Evolutionary conservation across 2,888 invertebrate genomes (phyloP).

Genomic region (Cerceris rybyensis): DNA sequence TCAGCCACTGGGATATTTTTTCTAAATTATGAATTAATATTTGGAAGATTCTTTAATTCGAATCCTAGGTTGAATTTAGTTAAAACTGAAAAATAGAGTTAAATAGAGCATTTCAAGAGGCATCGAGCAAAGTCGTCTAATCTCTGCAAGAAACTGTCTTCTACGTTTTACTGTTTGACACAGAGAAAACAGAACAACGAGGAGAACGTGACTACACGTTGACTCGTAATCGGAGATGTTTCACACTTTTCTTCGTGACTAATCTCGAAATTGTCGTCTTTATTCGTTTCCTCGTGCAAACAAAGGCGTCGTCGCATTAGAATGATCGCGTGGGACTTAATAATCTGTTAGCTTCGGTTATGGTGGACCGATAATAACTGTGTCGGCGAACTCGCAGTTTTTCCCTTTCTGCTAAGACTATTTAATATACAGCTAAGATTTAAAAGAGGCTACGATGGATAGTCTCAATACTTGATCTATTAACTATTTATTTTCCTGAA

Average conservation of each 20-base stretch:
- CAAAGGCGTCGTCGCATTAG: slow-evolving; percentile 1
- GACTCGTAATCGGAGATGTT: neutral
- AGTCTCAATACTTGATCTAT: neutral
- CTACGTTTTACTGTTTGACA: neutral
- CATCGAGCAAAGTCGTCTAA: no score
- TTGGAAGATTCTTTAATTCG: no score
- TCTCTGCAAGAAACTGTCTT: no score
- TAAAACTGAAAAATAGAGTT: no score
- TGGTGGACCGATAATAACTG: neutral
- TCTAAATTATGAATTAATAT: no score
- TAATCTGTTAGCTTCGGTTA: slow-evolving; percentile 14
- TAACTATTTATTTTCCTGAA: no score
- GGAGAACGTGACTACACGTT: neutral
- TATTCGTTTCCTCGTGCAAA: slow-evolving; percentile 9
- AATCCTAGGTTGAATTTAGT: no score
- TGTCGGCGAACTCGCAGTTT: slow-evolving; percentile 14
- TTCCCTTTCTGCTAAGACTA: neutral
- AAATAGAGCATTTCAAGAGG: no score
- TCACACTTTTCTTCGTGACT: slow-evolving; percentile 4
- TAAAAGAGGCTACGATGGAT: no score
- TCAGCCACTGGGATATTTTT: no score
- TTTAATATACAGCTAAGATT: no score
- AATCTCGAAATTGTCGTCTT: slow-evolving; percentile 9
- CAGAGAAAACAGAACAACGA: neutral
- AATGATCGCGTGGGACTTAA: slow-evolving; percentile 31